phyloP scores from a whole-genome alignment of 30 jellyfish, hydroid and myxozoan genomes.

The Hydractinia symbiolongicarpus region DNA sequence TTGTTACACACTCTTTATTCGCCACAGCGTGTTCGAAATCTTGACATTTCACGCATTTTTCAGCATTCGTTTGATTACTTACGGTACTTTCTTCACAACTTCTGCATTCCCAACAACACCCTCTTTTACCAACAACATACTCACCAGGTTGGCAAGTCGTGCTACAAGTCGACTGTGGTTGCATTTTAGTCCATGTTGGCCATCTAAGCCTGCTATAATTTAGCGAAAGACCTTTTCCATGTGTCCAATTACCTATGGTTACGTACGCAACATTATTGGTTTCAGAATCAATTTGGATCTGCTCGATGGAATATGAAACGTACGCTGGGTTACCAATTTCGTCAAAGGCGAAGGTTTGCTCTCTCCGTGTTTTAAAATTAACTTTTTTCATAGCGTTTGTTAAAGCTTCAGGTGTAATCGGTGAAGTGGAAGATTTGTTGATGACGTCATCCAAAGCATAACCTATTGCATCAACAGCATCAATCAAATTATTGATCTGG shows the following conservation, averaged over 20 bases:
- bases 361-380: slow-evolving; percentile 41
- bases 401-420: slow-evolving; percentile 15
- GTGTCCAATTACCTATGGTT: slow-evolving; percentile 58
- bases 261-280: slow-evolving; percentile 22
- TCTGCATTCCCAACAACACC: slow-evolving; percentile 84
- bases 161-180: slow-evolving; percentile 71
- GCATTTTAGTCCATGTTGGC: slow-evolving; percentile 35
- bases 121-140: slow-evolving; percentile 53
- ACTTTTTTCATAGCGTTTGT: slow-evolving; percentile 34
- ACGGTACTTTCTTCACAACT: slow-evolving; percentile 42
- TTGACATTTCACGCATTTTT: slow-evolving; percentile 51
- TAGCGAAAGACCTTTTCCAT: slow-evolving; percentile 12
- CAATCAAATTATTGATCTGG: slow-evolving; percentile 30
- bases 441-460: not conserved
- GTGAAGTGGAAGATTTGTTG: not conserved
- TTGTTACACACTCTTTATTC: slow-evolving; percentile 37
- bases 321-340: slow-evolving; percentile 50
- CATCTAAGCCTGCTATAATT: slow-evolving; percentile 31
- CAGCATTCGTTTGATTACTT: slow-evolving; percentile 46
- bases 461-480: slow-evolving; percentile 26
- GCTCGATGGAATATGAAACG: slow-evolving; percentile 66
- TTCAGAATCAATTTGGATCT: slow-evolving; percentile 37
- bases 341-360: slow-evolving; percentile 47
- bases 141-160: slow-evolving; percentile 78
- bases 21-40: slow-evolving; percentile 59